Base-by-base conservation (phyloP, 2,888 invertebrate genomes). In the Trypoxylon attenuatum region DNA sequence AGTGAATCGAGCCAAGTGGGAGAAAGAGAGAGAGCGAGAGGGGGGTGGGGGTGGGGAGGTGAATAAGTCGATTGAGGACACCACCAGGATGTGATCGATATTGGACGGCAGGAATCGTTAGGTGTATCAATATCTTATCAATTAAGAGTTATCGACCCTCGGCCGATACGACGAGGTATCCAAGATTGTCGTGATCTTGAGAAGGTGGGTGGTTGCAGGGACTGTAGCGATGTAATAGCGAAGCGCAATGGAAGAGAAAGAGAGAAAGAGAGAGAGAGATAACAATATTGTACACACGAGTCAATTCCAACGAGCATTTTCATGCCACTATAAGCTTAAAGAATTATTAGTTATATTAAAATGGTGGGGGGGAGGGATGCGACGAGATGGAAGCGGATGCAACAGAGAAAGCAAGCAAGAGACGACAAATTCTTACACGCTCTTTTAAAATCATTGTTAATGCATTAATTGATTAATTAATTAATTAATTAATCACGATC, bases 241-340 rank as follows among this genome's bases (percentile, higher is more conserved):
- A 46, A 70, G 52, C 57, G 71, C 45, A 50, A 38, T 43, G 55
- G 41, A 38, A 54, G 52, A 52, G 42, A 61, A 8, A 4, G 19
- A 16, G 23, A 52, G 22, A 29, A 15, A 39, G 27, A 52, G 46
- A 29, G 29, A 38, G 38, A 10, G 16, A 54, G 57, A 60, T 60
- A 56, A 61, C 51, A 49, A 73, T 71, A 73, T 71, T 85, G 80
- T 83, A 85, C 79, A 85, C 85, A 84, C 80, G 85, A 86, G 87
- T 87, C 87, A 86, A 87, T 87, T 86, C 84, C 84, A 86, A 86
- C 84, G 82, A 87, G 85, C 85, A 84, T 86, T 84, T 85, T 86
- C 82, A 86, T 87, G 85, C 85, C 81, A 86, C 73, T 85, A n/a
- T n/a, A 85, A 86, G 85, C 84, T 86, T 86, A 84, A 85, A 81